Conservation (phyloP, 2,797 vertebrate species). For the Florisuga fusca region DNA sequence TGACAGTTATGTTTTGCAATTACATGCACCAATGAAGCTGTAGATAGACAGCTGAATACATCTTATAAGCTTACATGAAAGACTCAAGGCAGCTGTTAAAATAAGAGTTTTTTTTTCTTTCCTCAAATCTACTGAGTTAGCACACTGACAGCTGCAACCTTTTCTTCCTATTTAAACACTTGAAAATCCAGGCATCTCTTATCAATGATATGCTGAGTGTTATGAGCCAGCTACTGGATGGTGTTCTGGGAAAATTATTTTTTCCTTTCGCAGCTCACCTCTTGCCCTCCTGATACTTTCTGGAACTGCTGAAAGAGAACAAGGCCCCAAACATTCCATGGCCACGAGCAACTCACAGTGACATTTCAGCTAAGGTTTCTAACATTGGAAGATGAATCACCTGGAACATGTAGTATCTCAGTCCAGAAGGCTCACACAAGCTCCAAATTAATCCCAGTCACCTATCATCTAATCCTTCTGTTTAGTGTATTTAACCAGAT, state of each 20-base stretch:
- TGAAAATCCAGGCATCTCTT: slow-evolving; percentile 4
- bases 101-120: slow-evolving; percentile 28
- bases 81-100: slow-evolving; percentile 55
- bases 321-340: neutral
- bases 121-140: slow-evolving; percentile 43
- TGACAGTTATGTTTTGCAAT: slow-evolving; percentile 48
- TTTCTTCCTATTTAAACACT: slow-evolving; percentile 8
- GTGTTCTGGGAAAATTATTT: neutral
- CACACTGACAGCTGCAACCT: slow-evolving; percentile 53
- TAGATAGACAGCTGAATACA: slow-evolving; percentile 31
- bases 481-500: neutral
- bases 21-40: neutral
- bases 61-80: slow-evolving; percentile 49
- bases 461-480: neutral
- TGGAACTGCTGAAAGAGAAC: neutral
- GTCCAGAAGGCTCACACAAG: neutral
- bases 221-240: neutral
- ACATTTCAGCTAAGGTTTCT: neutral
- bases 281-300: neutral
- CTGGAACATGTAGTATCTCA: neutral
- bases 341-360: neutral
- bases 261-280: slow-evolving; percentile 1
- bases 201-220: neutral
- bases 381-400: neutral
- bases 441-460: neutral